Evolutionary conservation across 2,113 vertebrate genomes (phyloP).

Genomic region (Procavia capensis): DNA sequence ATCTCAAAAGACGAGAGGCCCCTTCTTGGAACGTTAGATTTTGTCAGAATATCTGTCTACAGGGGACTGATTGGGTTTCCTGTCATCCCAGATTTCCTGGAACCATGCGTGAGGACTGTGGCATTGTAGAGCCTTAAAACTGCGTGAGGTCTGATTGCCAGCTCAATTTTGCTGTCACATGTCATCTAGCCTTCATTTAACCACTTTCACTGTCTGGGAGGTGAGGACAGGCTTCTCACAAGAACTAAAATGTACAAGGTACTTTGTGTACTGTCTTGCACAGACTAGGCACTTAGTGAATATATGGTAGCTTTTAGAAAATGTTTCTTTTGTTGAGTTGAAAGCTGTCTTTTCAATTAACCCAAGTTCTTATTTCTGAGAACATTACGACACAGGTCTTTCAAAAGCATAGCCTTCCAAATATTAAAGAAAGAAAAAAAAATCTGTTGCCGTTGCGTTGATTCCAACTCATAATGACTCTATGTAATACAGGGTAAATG

Average conservation of each 20-base stretch:
- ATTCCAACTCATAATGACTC: no score
- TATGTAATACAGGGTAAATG: constrained; percentile 22
- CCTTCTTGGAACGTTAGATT: not conserved
- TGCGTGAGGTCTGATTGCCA: not conserved
- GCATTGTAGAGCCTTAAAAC: not conserved
- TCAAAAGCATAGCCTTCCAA: constrained; percentile 16
- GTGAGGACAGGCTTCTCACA: not conserved
- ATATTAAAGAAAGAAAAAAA: constrained; percentile 44
- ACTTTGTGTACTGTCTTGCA: not conserved
- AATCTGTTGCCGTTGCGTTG: no score
- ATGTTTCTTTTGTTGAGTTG: not conserved
- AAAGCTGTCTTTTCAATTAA: constrained; percentile 13
- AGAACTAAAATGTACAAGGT: constrained; percentile 7
- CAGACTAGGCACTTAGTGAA: not conserved
- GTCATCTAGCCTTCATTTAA: not conserved
- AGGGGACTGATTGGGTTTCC: not conserved
- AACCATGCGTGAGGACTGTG: not conserved
- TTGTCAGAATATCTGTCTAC: not conserved
- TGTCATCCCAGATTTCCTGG: not conserved
- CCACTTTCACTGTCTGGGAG: not conserved
- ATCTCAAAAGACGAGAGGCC: not conserved
- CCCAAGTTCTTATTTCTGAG: not conserved
- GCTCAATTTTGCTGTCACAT: not conserved
- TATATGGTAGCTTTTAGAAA: not conserved
- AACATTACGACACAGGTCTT: not conserved